A percentile compares a stretch with the other conserved stretches of the same genome.
Evolutionary conservation across 2,797 vertebrate species (phyloP).

Genomic region (Sebastes taczanowskii): DNA sequence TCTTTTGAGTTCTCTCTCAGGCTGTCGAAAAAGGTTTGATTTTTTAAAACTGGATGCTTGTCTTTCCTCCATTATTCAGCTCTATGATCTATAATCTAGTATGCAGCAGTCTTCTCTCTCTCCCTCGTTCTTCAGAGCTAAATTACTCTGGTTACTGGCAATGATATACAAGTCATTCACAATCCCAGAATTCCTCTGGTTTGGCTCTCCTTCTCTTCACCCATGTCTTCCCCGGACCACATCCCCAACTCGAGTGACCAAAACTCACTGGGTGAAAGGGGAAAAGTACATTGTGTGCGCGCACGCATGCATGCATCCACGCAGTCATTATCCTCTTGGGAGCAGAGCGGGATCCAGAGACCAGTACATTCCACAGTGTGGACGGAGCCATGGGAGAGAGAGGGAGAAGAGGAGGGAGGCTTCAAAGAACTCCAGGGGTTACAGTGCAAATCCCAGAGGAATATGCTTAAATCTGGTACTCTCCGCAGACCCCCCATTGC

Average conservation of each 20-base stretch:
- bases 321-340: conserved; percentile 57
- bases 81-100: not conserved
- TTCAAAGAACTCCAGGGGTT: conserved; percentile 40
- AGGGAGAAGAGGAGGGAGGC: not conserved
- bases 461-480: conserved; percentile 29
- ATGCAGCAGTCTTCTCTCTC: not conserved
- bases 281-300: conserved; percentile 45
- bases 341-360: conserved; percentile 52
- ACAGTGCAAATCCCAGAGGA: conserved; percentile 62
- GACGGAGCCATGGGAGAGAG: conserved; percentile 37
- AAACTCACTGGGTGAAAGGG: conserved; percentile 49
- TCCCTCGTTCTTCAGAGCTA: not conserved
- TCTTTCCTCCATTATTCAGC: conserved; percentile 26
- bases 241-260: conserved; percentile 26
- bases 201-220: conserved; percentile 12
- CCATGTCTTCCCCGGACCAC: not conserved
- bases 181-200: conserved; percentile 32
- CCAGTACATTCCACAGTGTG: conserved; percentile 65
- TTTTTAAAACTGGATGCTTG: conserved; percentile 10
- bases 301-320: conserved; percentile 54
- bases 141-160: conserved; percentile 14
- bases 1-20: not conserved
- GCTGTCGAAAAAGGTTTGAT: not conserved
- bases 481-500: not conserved
- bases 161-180: not conserved